These are phyloP conservation scores for Calliphora vicina DNA, from an alignment of 1,140 invertebrate genomes.

Conservation along the genomic window DNA sequence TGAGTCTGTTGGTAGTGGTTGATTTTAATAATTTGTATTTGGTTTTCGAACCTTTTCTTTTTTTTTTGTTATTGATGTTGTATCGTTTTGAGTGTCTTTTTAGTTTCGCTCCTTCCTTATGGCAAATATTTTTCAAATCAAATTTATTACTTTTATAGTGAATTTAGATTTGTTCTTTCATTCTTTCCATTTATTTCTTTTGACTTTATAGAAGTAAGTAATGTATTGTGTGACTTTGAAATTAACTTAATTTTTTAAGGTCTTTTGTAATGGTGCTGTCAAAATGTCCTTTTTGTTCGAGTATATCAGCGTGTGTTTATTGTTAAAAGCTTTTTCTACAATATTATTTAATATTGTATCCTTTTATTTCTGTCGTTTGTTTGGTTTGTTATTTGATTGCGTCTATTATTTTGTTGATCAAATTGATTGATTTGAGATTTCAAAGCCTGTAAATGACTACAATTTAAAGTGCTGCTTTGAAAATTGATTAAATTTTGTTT, in stretches of 20 bases:
- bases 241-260: constrained; percentile 8
- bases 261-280: too few relatives aligned
- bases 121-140: background rate
- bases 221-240: background rate
- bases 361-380: background rate
- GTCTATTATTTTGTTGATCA: too few relatives aligned
- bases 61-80: background rate
- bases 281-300: background rate
- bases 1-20: background rate
- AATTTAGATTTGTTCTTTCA: background rate
- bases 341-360: background rate
- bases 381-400: background rate
- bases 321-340: background rate
- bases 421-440: background rate
- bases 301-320: background rate
- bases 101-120: background rate
- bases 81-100: too few relatives aligned
- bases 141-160: background rate
- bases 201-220: background rate
- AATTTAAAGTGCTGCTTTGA: too few relatives aligned
- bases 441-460: too few relatives aligned
- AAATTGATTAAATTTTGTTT: too few relatives aligned
- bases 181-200: background rate
- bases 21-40: background rate
- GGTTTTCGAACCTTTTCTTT: background rate